Evolutionary conservation across 2,797 vertebrate genomes (phyloP), one percentile per base, ranked within the genome.

Genomic region (Hyperoplus lanceolatus): DNA sequence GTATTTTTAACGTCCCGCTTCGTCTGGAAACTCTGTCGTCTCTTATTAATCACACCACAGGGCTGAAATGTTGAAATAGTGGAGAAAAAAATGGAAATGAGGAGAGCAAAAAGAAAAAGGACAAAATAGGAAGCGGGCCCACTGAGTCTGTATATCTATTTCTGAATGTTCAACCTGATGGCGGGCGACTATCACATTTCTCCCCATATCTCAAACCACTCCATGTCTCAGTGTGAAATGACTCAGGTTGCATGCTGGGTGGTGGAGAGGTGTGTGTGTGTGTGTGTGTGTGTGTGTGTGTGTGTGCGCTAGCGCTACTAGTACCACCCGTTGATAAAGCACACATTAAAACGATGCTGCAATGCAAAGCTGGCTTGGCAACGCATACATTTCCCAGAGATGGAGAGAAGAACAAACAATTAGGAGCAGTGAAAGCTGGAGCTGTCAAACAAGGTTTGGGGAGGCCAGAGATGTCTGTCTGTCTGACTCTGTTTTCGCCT

Each of bases 1-100:
- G 89, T 94, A 92, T 94, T 93, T 94, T 94, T 94, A 92, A 90
- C 85, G 62, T 89, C 84, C 86, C 77, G 29, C 46, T 70, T 79
- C 74, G 64, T 90, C 87, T 94, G 90, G 79, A 89, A 93, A 92
- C 79, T 75, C 82, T 91, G 92, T 91, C 91, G 67, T 80, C 88
- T 94, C 82, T 83, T 89, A 93, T 95, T 94, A 94, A 94, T 93
- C 92, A 92, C 92, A 88, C 91, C 87, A 86, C 79, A 16, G 77
- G 85, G 89, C 85, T 76, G 73, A 88, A 93, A 90, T 82, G 84
- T 83, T 89, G 80, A 91, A 81, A 90, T 84, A 84, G 76, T 84
- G 67, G 81, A 84, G 86, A 87, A 85, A 79, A 71, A 77, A 80
- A 88, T 77, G 78, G 42, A 58, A 72, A 75, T 38, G 6, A 18